Evolutionary conservation across 2,888 invertebrate genomes (phyloP).

Genomic region (Eulithis prunata): DNA sequence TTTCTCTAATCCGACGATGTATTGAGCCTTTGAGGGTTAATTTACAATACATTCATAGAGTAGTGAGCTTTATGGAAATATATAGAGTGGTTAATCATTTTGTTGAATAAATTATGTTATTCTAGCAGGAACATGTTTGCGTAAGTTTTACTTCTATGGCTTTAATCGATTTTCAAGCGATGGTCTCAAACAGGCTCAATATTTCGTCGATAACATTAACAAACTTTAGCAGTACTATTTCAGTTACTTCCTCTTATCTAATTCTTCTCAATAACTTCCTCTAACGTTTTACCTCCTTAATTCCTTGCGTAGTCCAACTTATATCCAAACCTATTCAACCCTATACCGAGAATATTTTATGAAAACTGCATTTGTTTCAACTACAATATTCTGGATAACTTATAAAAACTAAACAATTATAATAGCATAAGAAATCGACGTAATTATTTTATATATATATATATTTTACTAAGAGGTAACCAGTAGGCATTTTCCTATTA

Average conservation of each 20-base stretch:
- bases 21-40: conserved; percentile 29
- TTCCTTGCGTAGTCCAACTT: conserved; percentile 70
- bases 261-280: conserved; percentile 52
- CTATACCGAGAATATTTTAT: conserved; percentile 46
- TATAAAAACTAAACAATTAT: conserved; percentile 62
- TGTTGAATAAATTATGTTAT: conserved; percentile 5
- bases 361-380: conserved; percentile 41
- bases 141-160: conserved; percentile 1
- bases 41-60: conserved; percentile 1
- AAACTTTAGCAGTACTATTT: conserved; percentile 63
- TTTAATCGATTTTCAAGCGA: conserved; percentile 8
- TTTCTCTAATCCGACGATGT: conserved; percentile 42
- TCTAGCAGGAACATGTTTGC: conserved; percentile 7
- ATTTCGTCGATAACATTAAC: conserved; percentile 51
- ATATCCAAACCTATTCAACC: conserved; percentile 45
- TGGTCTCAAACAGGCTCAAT: conserved; percentile 34
- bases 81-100: conserved; percentile 1
- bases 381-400: conserved; percentile 83
- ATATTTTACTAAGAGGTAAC: conserved; percentile 38
- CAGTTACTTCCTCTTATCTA: conserved; percentile 57
- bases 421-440: conserved; percentile 37
- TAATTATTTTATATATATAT: conserved; percentile 27
- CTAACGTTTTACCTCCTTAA: conserved; percentile 67
- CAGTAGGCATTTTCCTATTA: conserved; percentile 36
- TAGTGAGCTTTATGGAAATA: background rate